Evolutionary conservation across 2,888 invertebrate species (phyloP).

Genomic region (Cephus runcator): DNA sequence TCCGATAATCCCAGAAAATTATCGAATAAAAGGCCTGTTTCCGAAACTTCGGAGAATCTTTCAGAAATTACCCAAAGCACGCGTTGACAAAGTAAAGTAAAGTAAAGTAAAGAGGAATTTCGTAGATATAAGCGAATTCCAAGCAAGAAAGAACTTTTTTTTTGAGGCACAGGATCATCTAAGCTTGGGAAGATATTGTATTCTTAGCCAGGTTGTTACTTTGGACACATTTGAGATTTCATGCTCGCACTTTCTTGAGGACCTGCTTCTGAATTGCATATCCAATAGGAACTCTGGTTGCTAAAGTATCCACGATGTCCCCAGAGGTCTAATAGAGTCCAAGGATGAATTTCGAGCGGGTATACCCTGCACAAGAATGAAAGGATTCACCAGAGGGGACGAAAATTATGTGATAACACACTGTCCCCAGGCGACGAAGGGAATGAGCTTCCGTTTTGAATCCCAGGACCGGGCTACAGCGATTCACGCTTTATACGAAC

Average conservation of each 20-base stretch:
- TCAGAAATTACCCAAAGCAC: not conserved
- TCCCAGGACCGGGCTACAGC: not conserved
- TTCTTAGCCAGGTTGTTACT: not conserved
- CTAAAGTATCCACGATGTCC: not conserved
- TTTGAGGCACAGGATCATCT: not conserved
- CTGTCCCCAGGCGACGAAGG: not conserved
- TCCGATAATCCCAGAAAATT: not conserved
- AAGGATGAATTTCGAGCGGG: not conserved
- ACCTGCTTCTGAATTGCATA: not conserved
- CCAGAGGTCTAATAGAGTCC: not conserved
- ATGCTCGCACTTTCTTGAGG: not conserved
- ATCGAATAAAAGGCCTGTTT: not conserved
- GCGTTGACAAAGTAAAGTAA: not conserved
- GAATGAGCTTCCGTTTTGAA: conserved; percentile 16
- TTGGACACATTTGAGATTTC: not conserved
- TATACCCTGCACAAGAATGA: not conserved
- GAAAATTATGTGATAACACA: not conserved
- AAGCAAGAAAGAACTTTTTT: not conserved
- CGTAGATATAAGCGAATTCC: not conserved
- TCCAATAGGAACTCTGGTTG: not conserved
- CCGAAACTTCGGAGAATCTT: not conserved
- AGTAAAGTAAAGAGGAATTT: not conserved
- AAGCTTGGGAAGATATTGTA: not conserved
- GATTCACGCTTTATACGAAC: not conserved
- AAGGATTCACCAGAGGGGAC: not conserved